These are phyloP conservation scores for Drosophila littoralis DNA, from an alignment of 1,140 invertebrate species.

Conservation along the genomic window DNA sequence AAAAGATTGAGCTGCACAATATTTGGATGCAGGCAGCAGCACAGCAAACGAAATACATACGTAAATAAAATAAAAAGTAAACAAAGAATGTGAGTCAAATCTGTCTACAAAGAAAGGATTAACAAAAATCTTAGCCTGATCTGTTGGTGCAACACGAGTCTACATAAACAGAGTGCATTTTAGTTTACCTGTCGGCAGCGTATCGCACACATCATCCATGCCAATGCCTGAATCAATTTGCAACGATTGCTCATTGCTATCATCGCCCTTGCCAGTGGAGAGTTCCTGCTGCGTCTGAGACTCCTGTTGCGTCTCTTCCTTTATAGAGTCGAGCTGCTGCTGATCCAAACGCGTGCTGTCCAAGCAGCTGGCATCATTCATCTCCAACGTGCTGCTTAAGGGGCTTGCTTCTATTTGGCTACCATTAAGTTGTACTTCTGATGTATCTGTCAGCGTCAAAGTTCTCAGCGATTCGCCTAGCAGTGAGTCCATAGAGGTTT, in stretches of 20 bases:
- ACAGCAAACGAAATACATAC: slow-evolving; percentile 45
- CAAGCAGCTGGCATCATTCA: slow-evolving; percentile 51
- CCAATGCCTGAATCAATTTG: slow-evolving; percentile 59
- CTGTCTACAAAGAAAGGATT: slow-evolving; percentile 51
- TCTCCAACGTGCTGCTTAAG: slow-evolving; percentile 46
- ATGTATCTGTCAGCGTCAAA: not conserved
- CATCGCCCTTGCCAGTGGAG: not conserved
- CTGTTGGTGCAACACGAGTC: slow-evolving; percentile 14
- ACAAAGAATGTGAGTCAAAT: slow-evolving; percentile 57
- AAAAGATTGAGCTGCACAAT: slow-evolving; percentile 64
- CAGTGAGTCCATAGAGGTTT: slow-evolving; percentile 40
- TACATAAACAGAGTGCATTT: slow-evolving; percentile 6
- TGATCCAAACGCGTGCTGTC: slow-evolving; percentile 33
- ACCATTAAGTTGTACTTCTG: not conserved
- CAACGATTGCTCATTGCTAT: slow-evolving; percentile 3
- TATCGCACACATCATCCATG: slow-evolving; percentile 41
- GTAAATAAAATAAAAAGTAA: slow-evolving; percentile 48
- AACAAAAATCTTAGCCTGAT: slow-evolving; percentile 70
- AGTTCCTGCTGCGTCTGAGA: not conserved
- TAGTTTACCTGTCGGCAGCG: slow-evolving; percentile 58
- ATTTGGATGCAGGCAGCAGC: slow-evolving; percentile 49
- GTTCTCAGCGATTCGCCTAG: slow-evolving; percentile 27
- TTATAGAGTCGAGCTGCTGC: not conserved
- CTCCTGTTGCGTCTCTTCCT: not conserved
- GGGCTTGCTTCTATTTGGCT: slow-evolving; percentile 5